Conservation (phyloP, 2,797 vertebrate genomes). For the Arctocebus calabarensis region DNA sequence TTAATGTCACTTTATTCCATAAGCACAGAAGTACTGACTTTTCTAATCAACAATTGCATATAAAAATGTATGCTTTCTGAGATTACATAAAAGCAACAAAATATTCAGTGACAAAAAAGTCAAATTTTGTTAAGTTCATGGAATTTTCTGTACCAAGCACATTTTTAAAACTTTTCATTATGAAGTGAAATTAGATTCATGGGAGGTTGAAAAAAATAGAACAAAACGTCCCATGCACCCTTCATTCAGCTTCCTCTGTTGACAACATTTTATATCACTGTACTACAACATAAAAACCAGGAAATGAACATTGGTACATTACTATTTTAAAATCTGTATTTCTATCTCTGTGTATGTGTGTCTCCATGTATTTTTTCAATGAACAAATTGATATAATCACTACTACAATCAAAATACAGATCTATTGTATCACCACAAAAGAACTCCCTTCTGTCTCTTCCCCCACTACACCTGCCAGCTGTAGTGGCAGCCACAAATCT, state of each 20-base stretch:
- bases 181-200: not conserved
- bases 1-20: not conserved
- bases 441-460: too few species aligned
- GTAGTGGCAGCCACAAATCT: too few species aligned
- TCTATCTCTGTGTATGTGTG: too few species aligned
- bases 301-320: too few species aligned
- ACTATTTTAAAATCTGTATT: too few species aligned
- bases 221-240: not conserved
- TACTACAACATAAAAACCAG: not conserved
- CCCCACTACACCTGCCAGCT: too few species aligned
- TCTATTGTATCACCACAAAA: too few species aligned
- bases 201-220: not conserved
- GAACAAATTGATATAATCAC: too few species aligned
- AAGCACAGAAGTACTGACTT: not conserved
- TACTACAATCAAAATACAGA: too few species aligned
- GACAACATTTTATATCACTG: not conserved
- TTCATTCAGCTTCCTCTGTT: not conserved
- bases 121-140: not conserved
- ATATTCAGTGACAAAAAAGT: not conserved
- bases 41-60: not conserved
- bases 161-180: not conserved
- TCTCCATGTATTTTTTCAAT: too few species aligned
- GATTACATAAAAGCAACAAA: not conserved
- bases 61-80: not conserved
- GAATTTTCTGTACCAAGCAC: not conserved